Conservation (phyloP, 37 sponge, comb jelly and placozoan genomes). For the Lycopodina hypogea region DNA sequence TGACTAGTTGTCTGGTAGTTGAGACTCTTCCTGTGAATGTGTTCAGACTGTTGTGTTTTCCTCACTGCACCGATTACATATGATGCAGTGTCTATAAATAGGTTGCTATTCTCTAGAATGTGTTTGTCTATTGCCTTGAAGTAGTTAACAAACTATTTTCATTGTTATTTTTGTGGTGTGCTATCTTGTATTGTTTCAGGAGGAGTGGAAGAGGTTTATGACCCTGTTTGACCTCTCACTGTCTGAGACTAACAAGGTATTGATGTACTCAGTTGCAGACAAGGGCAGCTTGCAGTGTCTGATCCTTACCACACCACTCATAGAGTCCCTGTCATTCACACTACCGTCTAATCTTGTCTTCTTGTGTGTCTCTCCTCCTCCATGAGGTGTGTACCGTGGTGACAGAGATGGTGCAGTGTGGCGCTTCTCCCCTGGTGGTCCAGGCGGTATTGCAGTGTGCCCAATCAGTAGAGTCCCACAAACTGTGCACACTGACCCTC, state of each 20-base stretch:
- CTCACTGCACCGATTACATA: no score
- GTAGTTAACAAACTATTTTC: no score
- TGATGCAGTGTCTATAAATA: no score
- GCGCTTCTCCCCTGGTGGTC: slow-evolving; percentile 1
- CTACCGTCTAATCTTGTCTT: background rate
- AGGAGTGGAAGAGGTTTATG: slow-evolving; percentile 18
- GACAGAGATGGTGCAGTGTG: background rate
- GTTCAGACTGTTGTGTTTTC: no score
- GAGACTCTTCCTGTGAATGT: background rate
- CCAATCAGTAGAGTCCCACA: background rate
- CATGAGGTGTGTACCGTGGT: slow-evolving; percentile 17
- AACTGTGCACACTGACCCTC: background rate
- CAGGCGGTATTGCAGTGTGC: slow-evolving; percentile 13
- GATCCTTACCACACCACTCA: background rate
- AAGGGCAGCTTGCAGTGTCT: background rate
- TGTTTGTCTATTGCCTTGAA: no score
- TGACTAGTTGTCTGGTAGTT: no score
- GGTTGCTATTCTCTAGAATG: no score
- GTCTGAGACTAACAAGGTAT: slow-evolving; percentile 30
- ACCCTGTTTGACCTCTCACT: slow-evolving; percentile 34
- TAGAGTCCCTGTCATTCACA: background rate
- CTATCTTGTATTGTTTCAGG: slow-evolving; percentile 1
- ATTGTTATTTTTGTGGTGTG: no score
- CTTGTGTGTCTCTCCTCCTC: background rate
- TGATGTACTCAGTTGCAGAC: background rate